phyloP scores from a whole-genome alignment of 2,888 invertebrate species.

The Siphonodentalium dalli region DNA sequence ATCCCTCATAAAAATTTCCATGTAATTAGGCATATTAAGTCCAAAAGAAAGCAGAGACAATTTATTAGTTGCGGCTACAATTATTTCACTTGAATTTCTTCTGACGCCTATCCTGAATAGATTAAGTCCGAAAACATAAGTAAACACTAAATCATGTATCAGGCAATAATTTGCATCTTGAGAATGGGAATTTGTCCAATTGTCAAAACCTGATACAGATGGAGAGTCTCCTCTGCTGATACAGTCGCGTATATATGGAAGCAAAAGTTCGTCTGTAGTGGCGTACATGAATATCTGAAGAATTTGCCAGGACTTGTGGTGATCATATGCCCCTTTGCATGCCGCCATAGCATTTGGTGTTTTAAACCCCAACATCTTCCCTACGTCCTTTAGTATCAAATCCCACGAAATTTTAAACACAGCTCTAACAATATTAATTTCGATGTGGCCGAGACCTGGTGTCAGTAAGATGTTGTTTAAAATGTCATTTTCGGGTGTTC shows the following conservation, averaged over 20 bases:
- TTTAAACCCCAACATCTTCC: neutral
- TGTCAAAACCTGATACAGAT: too few species aligned
- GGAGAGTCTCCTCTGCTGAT: too few species aligned
- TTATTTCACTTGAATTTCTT: neutral
- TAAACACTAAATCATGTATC: too few species aligned
- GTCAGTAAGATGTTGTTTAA: neutral
- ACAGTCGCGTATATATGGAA: neutral
- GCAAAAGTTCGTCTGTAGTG: neutral
- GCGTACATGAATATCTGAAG: neutral
- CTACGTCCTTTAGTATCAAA: neutral
- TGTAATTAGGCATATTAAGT: constrained; percentile 13
- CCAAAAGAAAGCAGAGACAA: constrained; percentile 5
- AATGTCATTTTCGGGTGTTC: neutral
- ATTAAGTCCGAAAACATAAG: too few species aligned
- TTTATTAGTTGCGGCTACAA: neutral
- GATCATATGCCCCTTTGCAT: neutral
- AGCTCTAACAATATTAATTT: constrained; percentile 1
- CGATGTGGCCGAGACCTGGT: constrained; percentile 1
- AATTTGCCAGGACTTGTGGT: neutral
- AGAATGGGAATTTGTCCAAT: too few species aligned
- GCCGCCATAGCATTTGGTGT: neutral
- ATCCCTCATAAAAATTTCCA: constrained; percentile 3
- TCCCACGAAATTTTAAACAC: constrained; percentile 3
- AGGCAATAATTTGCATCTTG: too few species aligned
- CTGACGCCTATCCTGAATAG: neutral